A percentile compares a stretch with the other conserved stretches of the same genome.
Conservation (phyloP, 2,797 vertebrate species). For the Myotis vivesi region DNA sequence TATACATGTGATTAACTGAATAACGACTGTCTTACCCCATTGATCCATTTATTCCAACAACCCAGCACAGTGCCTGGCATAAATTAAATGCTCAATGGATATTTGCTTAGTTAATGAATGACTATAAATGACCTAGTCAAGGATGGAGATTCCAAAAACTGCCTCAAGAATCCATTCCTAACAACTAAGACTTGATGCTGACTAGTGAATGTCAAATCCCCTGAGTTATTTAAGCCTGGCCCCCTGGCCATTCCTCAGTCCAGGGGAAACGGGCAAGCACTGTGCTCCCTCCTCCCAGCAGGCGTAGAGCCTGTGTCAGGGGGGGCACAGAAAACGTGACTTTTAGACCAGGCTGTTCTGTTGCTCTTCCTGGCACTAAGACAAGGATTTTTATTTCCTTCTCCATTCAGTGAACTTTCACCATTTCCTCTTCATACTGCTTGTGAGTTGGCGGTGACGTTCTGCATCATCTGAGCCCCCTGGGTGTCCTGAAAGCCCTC, state of each 20-base stretch:
- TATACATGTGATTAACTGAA: background rate
- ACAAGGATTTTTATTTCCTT: background rate
- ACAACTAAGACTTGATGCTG: rapidly evolving
- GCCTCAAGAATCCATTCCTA: background rate
- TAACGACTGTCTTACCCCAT: background rate
- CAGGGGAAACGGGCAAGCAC: rapidly evolving
- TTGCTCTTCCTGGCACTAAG: background rate
- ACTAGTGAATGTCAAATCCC: background rate
- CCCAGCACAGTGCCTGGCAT: background rate
- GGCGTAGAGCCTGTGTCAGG: rapidly evolving
- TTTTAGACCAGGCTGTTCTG: background rate
- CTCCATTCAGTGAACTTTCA: background rate
- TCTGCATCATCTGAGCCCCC: background rate
- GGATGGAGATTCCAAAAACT: background rate
- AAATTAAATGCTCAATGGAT: background rate
- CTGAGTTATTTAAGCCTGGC: background rate
- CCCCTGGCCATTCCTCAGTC: background rate
- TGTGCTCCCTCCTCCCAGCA: rapidly evolving
- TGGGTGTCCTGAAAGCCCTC: background rate
- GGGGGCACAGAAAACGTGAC: rapidly evolving
- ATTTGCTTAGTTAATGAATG: background rate
- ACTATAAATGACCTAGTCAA: background rate
- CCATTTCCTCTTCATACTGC: background rate
- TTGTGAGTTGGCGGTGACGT: background rate
- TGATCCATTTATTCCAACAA: background rate